A percentile compares a stretch with the other conserved stretches of the same genome.
Evolutionary conservation across 2,888 invertebrate species (phyloP).

Genomic region (Lepidochitona cinerea): DNA sequence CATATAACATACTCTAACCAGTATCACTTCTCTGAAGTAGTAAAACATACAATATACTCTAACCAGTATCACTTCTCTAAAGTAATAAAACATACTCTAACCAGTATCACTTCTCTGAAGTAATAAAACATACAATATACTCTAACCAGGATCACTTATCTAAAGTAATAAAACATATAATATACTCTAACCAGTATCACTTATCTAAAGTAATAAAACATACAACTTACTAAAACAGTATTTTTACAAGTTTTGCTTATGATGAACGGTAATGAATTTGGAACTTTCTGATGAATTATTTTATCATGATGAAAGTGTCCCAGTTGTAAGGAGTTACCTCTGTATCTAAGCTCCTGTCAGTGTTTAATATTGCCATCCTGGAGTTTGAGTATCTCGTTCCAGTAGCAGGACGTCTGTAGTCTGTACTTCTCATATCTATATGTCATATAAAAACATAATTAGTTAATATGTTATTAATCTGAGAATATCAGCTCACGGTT

Average conservation of each 20-base stretch:
- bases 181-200: not conserved
- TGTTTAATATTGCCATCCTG: slow-evolving; percentile 16
- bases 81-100: too few species aligned
- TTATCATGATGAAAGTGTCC: not conserved
- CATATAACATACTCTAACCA: too few species aligned
- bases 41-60: too few species aligned
- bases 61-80: too few species aligned
- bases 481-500: too few species aligned
- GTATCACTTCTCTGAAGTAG: too few species aligned
- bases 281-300: not conserved
- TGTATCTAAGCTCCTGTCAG: not conserved
- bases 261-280: not conserved
- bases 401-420: slow-evolving; percentile 35
- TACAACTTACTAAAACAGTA: too few species aligned
- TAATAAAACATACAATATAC: too few species aligned
- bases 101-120: too few species aligned
- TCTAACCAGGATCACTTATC: too few species aligned
- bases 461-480: too few species aligned
- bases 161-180: not conserved
- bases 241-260: not conserved
- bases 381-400: slow-evolving; percentile 51
- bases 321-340: not conserved
- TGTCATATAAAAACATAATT: not conserved
- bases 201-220: not conserved
- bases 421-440: slow-evolving; percentile 10